These are phyloP conservation scores for Huso huso DNA, from an alignment of 2,797 vertebrate genomes.

Conservation along the genomic window DNA sequence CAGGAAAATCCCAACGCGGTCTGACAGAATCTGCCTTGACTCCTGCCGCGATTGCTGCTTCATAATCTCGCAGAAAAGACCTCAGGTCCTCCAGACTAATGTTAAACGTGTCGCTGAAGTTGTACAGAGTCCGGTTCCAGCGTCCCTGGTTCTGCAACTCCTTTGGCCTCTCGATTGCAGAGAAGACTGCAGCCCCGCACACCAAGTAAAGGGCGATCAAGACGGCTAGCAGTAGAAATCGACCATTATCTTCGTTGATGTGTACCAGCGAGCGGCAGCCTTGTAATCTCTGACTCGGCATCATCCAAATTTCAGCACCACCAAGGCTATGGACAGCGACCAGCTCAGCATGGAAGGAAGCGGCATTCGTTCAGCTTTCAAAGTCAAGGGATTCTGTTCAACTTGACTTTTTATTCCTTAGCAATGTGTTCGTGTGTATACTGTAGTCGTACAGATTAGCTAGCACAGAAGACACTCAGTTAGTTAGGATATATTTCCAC, in stretches of 20 bases:
- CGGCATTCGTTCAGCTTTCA: slow-evolving; percentile 37
- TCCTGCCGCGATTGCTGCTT: slow-evolving; percentile 83
- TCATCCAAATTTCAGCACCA: slow-evolving; percentile 82
- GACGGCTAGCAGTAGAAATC: slow-evolving; percentile 81
- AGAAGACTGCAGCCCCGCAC: slow-evolving; percentile 89
- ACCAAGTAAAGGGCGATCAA: slow-evolving; percentile 84
- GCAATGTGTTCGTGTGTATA: no score
- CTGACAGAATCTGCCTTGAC: slow-evolving; percentile 81
- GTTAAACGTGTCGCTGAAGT: slow-evolving; percentile 90
- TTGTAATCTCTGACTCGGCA: slow-evolving; percentile 69
- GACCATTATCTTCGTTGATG: slow-evolving; percentile 90
- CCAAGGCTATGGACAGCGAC: slow-evolving; percentile 66
- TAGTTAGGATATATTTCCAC: no score
- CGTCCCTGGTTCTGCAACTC: slow-evolving; percentile 81
- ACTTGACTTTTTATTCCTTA: slow-evolving; percentile 14
- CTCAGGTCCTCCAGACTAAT: slow-evolving; percentile 81
- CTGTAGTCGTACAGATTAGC: no score
- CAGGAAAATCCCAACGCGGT: slow-evolving; percentile 94
- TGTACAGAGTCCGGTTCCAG: slow-evolving; percentile 84
- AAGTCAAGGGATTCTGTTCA: slow-evolving; percentile 7
- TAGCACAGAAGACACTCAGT: no score
- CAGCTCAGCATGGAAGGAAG: slow-evolving; percentile 58
- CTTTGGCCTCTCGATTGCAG: slow-evolving; percentile 86
- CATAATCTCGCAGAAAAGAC: slow-evolving; percentile 84
- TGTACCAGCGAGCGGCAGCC: slow-evolving; percentile 84